These are phyloP conservation scores for Cynodonichthys magdalenae DNA, from an alignment of 2,797 vertebrate species.

Conservation along the genomic window DNA sequence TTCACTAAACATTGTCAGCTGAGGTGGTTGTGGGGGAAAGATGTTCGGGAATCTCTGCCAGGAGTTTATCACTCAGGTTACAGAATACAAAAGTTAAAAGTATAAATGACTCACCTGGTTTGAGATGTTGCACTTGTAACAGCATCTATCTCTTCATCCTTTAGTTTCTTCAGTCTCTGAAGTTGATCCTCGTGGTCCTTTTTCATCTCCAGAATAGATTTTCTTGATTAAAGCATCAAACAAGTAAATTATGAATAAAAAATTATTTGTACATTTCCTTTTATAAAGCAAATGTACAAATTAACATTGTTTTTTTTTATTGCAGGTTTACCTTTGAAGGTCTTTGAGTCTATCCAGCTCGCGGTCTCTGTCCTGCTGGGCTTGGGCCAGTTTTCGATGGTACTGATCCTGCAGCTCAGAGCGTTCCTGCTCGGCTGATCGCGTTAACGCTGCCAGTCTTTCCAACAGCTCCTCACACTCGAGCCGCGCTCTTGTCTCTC, in stretches of 20 bases:
- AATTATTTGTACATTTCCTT: no score
- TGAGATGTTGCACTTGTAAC: slow-evolving; percentile 91
- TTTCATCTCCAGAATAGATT: slow-evolving; percentile 88
- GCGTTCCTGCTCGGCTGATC: slow-evolving; percentile 77
- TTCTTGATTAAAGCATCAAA: slow-evolving; percentile 58
- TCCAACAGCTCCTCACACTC: slow-evolving; percentile 84
- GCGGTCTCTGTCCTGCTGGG: slow-evolving; percentile 80
- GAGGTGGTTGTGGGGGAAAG: no score
- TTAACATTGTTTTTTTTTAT: neutral
- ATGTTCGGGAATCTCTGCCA: no score
- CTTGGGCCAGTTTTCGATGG: slow-evolving; percentile 81
- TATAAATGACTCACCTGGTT: slow-evolving; percentile 79
- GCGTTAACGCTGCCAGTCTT: slow-evolving; percentile 70
- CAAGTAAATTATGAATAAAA: neutral
- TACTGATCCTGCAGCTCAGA: slow-evolving; percentile 83
- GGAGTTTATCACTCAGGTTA: no score
- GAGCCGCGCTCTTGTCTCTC: slow-evolving; percentile 74
- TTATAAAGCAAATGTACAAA: neutral
- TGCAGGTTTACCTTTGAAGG: slow-evolving; percentile 84
- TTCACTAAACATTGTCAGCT: no score
- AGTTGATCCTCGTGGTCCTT: slow-evolving; percentile 90
- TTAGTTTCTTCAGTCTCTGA: slow-evolving; percentile 85
- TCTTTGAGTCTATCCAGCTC: slow-evolving; percentile 87
- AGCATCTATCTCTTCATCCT: slow-evolving; percentile 90
- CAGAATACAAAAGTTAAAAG: no score